Evolutionary conservation across 2,797 vertebrate species (phyloP), one percentile per base, ranked within the genome.

Genomic region (Hippopotamyrus pictus): DNA sequence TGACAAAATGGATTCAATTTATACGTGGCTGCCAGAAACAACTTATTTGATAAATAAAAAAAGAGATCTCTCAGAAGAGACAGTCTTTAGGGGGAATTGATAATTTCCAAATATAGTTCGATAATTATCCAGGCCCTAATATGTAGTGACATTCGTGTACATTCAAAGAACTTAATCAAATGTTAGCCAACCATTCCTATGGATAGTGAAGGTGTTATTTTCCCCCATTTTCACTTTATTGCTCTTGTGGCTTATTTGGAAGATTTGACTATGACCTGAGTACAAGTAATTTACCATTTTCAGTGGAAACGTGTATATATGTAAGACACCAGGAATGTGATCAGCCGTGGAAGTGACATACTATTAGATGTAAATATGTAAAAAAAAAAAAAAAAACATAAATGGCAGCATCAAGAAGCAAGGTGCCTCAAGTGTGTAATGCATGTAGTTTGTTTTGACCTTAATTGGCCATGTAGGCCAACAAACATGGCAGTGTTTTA

Each of bases 381-480:
- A 25, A 50, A 29, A 2, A 69, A 46, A 85, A 14, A 89, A 48
- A 53, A 65, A 3, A n/a, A 33, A 25, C 53, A 86, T 86, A 89
- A 89, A 86, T 89, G 88, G 25, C 83, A 86, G 62, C 84, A 86
- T 53, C 25, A 17, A 69, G 19, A 83, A 53, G 89, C 89, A 73
- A 89, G 85, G 83, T 89, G 89, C 83, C 83, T 86, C 37, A 76
- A 14, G 17, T 53, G 25, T 89, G 46, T 44, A 73, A 86, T 89
- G 83, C 89, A 86, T 86, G 89, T 48, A 86, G 33, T 89, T 85
- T 89, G 83, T 51, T 69, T 51, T 65, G 57, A 89, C 29, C 46
- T 53, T 53, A 65, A n/a, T 44, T 89, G 22, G 76, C 53, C 73
- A 46, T 85, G n/a, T 53, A 50, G 83, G 29, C 57, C 33, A 86